phyloP scores from a whole-genome alignment of 2,113 vertebrate genomes.

The Lepidothrix coronata region DNA sequence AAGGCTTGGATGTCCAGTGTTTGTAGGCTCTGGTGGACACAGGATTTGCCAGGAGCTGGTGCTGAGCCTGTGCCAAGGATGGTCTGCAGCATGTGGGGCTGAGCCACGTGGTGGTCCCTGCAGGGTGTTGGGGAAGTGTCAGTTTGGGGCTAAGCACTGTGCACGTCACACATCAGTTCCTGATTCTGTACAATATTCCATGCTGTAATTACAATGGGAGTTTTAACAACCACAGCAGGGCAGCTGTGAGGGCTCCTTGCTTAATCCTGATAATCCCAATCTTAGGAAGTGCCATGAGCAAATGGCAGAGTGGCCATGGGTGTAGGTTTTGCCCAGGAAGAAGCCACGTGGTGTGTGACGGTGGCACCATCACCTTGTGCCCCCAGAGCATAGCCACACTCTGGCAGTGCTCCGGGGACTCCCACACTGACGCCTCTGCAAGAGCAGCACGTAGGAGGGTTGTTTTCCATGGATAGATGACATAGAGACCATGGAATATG shows the following conservation, averaged over 20 bases:
- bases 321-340: background rate
- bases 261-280: background rate
- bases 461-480: background rate
- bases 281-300: background rate
- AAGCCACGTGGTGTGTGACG: rapidly evolving
- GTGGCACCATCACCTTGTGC: background rate
- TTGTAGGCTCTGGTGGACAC: background rate
- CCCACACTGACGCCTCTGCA: rapidly evolving
- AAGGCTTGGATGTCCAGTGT: background rate
- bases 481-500: background rate
- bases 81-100: background rate
- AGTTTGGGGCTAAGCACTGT: background rate
- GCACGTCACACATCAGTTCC: background rate
- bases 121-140: background rate
- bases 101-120: rapidly evolving
- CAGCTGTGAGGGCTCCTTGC: background rate
- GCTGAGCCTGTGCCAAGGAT: background rate
- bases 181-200: background rate
- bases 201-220: background rate
- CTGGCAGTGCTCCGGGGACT: background rate
- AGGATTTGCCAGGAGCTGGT: background rate
- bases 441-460: background rate
- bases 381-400: background rate
- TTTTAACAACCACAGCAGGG: background rate
- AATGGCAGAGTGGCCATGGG: background rate